Base-by-base conservation (phyloP, 2,888 invertebrate species). In the Pyrocoelia pectoralis region DNA sequence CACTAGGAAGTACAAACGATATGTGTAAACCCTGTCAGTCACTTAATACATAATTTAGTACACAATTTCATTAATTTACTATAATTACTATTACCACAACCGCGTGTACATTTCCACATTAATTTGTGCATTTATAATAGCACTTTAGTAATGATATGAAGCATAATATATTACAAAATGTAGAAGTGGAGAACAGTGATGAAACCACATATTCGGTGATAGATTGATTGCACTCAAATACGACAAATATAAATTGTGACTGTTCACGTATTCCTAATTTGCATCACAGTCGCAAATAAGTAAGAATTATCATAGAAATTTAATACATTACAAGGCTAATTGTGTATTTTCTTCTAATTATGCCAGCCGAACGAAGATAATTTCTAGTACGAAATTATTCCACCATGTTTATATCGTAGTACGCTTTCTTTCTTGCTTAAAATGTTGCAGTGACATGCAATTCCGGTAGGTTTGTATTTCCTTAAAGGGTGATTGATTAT, bases 401-500 rank as follows among this genome's bases (percentile, higher is more conserved):
- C 24, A 5, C 24, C 6, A 5, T 24, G 3, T 24, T 24, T 24
- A 5, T 6, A 24, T 5, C 24, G 24, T 24, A 24, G 4, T 24
- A 43, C 3, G 1, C 14, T 43, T 15, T 28, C 12, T 12, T 28
- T 9, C 13, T 24, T 24, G 24, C 24, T 50, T 9, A 28, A 50
- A 50, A 56, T 48, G n/a, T 56, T 9, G 14, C 38, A 13, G 48
- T 17, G 13, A 13, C 18, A 48, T 19, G 29, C 24, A 49, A 49
- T 33, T 56, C 38, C 46, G 24, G 18, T 50, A 46, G 57, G 61
- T 61, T 14, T 43, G 61, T 64, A 68, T 70, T 74, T 74, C 70
- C 73, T 68, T 61, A 68, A 70, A 68, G 70, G 73, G 72, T 76
- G 76, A 76, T 76, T 75, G 76, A 76, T 76, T 74, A 76, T 74